Base-by-base conservation (phyloP, 1,140 invertebrate species). In the Lethocerus indicus region DNA sequence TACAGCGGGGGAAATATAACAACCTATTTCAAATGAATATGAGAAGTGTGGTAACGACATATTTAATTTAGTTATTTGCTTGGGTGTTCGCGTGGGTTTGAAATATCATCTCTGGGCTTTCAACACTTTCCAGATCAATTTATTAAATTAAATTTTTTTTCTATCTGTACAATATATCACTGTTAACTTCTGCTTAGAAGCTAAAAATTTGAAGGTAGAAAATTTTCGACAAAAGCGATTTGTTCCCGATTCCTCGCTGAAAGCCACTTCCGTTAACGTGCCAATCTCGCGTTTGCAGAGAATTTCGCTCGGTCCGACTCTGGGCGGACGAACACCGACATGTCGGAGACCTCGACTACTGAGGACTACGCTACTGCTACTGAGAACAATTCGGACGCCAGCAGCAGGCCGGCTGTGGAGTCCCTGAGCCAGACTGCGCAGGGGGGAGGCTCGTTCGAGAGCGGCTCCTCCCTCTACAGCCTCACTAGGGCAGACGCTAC, bases 291-390 rank as follows among this genome's bases (percentile, higher is more conserved):
- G 39, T 45, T 54, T 52, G 37, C 48, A 56, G 50, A 69, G 40
- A 68, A 67, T 50, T 56, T 75, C 12, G 70, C 71, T 1, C 60
- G 79, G 54, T 79, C 79, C 2, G 81, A 83, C 66, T 83, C 79
- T 14, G 54, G 57, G 32, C 76, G 72, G 61, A 75, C 77, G 1
- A 82, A 81, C 60, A 83, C 75, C 2, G 83, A 87, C 62, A 71
- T 84, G 20, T 87, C 83, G 7, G 83, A 88, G 66, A 79, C 78
- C 53, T 87, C 84, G 48, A 84, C 81, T 23, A 88, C 85, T 23
- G 85, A 89, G 60, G 86, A 89, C 61, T 90, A 89, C 63, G 78
- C 85, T 52, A 89, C 87, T 59, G 86, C 86, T 18, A 67, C 63
- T 41, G 67, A 69, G 40, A 63, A 65, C 61, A 86, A 80, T 63